phyloP scores from a whole-genome alignment of 2,888 invertebrate genomes.

The Camponotus fellah region DNA sequence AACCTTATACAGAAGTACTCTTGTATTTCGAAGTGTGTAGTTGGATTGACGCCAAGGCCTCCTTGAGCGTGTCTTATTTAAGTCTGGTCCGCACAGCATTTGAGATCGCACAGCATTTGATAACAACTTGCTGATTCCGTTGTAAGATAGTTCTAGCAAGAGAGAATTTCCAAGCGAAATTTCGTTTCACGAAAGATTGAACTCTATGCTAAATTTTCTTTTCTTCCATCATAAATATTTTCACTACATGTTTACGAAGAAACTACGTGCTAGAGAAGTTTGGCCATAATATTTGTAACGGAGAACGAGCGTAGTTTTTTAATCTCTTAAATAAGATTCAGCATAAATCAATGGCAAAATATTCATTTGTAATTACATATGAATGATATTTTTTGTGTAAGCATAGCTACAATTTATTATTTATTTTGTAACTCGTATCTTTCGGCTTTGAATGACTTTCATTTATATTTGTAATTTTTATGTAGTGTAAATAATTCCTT shows the following conservation, averaged over 20 bases:
- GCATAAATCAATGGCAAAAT: neutral
- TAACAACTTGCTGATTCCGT: constrained; percentile 73
- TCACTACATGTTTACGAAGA: constrained; percentile 7
- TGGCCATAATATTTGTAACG: neutral
- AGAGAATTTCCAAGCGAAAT: neutral
- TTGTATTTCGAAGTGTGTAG: constrained; percentile 64
- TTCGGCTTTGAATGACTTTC: no score
- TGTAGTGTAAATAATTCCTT: no score
- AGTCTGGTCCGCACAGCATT: constrained; percentile 68
- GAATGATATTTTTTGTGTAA: neutral
- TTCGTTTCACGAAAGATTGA: constrained; percentile 29
- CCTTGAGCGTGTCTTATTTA: constrained; percentile 75
- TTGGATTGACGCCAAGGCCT: constrained; percentile 77
- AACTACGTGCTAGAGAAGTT: neutral
- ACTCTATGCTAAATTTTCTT: constrained; percentile 1
- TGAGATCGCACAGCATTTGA: constrained; percentile 70
- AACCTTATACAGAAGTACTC: constrained; percentile 74
- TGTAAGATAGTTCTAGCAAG: constrained; percentile 15
- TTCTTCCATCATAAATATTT: constrained; percentile 1
- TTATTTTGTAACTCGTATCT: no score
- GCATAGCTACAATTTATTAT: no score
- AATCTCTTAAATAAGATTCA: neutral
- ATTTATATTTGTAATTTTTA: no score
- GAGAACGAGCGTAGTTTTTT: neutral
- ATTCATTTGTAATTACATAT: neutral